Conservation (phyloP, 1,140 invertebrate species). For the Camponotus pennsylvanicus region DNA sequence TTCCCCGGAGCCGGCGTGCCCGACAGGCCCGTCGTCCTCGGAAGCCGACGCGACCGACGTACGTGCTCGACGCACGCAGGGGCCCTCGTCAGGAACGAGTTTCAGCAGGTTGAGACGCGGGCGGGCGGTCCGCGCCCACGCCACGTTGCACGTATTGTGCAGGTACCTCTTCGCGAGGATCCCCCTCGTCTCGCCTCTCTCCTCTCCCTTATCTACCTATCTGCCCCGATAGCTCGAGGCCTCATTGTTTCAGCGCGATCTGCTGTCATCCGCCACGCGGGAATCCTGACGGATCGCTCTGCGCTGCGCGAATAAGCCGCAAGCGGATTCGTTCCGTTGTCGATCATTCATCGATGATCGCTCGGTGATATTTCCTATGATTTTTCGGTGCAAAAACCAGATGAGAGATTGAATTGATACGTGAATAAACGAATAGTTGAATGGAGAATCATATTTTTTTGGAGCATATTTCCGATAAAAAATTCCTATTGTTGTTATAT, state of each 20-base stretch:
- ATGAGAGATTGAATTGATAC: not conserved
- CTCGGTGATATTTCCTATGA: slow-evolving; percentile 17
- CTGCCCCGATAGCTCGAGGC: slow-evolving; percentile 46
- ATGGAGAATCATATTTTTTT: not conserved
- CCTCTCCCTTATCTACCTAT: not conserved
- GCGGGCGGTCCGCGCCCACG: slow-evolving; percentile 77
- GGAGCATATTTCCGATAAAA: not conserved
- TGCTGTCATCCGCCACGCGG: slow-evolving; percentile 72
- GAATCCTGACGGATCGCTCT: slow-evolving; percentile 31
- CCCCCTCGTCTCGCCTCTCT: not conserved
- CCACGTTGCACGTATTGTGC: slow-evolving; percentile 69
- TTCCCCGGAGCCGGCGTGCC: slow-evolving; percentile 46
- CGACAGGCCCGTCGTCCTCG: slow-evolving; percentile 69
- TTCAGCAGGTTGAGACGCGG: slow-evolving; percentile 79
- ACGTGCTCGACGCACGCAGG: slow-evolving; percentile 53
- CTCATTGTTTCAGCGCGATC: slow-evolving; percentile 78
- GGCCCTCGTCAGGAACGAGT: slow-evolving; percentile 78
- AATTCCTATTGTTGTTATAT: not conserved
- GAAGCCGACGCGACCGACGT: slow-evolving; percentile 67
- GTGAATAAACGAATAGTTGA: not conserved
- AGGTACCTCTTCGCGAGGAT: slow-evolving; percentile 60
- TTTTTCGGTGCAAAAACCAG: slow-evolving; percentile 13
- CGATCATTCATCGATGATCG: slow-evolving; percentile 4
- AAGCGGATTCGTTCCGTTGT: slow-evolving; percentile 24
- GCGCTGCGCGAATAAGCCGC: not conserved